A percentile compares a stretch with the other conserved stretches of the same genome.
These are phyloP conservation scores for Caenorhabditis sp. DNA, from an alignment of 2,888 invertebrate species.

Conservation along the genomic window DNA sequence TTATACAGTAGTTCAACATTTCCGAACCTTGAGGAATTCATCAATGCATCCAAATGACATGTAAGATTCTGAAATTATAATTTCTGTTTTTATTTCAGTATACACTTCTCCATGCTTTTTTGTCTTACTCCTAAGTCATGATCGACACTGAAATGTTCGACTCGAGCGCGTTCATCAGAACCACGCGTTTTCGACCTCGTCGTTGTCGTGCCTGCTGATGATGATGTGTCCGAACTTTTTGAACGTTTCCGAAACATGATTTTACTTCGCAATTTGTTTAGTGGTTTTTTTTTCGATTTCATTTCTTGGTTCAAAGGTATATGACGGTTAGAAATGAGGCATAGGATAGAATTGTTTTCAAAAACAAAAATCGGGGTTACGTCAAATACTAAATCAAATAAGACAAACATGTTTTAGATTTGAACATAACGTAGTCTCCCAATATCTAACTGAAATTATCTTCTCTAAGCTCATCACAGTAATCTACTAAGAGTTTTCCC, in stretches of 20 bases:
- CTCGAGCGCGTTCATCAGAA: conserved; percentile 15
- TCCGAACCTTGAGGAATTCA: conserved; percentile 40
- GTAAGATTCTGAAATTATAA: conserved; percentile 28
- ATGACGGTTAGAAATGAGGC: too few species aligned
- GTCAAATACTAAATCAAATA: too few species aligned
- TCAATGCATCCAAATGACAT: conserved; percentile 38
- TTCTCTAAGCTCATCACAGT: too few species aligned
- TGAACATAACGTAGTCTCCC: too few species aligned
- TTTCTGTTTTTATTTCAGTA: too few species aligned
- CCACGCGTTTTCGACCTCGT: conserved; percentile 6
- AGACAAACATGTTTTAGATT: too few species aligned
- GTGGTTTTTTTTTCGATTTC: conserved; percentile 22
- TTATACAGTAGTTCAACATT: conserved; percentile 37
- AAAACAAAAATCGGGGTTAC: too few species aligned
- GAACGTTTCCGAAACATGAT: conserved; percentile 31
- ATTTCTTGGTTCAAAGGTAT: background rate
- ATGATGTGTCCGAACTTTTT: conserved; percentile 13
- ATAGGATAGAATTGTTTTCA: too few species aligned
- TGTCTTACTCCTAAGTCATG: conserved; percentile 29
- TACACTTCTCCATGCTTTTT: background rate
- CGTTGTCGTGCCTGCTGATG: too few species aligned
- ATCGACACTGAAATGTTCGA: conserved; percentile 25
- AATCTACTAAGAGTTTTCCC: too few species aligned
- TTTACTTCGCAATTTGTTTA: conserved; percentile 22
- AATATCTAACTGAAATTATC: too few species aligned